Conservation (phyloP, 2,113 vertebrate species). For the human region GRCh38 chr17:2423001-2423500, state of each 20-base stretch:
- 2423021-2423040: background rate
- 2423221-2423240: background rate
- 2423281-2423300: background rate
- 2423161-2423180: background rate
- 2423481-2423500: background rate
- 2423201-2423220: background rate
- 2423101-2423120: background rate
- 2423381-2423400: constrained; percentile 44
- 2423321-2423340: background rate
- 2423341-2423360: background rate
- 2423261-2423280: background rate
- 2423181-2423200: background rate
- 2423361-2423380: constrained; percentile 10
- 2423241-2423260: constrained; percentile 21
- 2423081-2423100: background rate
- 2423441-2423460: background rate
- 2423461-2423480: background rate
- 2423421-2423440: background rate
- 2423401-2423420: background rate
- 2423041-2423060: background rate
- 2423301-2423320: background rate
- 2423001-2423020: background rate
- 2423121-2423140: background rate
- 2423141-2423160: background rate
- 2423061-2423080: background rate